These are phyloP conservation scores for Saccopteryx leptura DNA, from an alignment of 2,113 vertebrate species.

Conservation along the genomic window DNA sequence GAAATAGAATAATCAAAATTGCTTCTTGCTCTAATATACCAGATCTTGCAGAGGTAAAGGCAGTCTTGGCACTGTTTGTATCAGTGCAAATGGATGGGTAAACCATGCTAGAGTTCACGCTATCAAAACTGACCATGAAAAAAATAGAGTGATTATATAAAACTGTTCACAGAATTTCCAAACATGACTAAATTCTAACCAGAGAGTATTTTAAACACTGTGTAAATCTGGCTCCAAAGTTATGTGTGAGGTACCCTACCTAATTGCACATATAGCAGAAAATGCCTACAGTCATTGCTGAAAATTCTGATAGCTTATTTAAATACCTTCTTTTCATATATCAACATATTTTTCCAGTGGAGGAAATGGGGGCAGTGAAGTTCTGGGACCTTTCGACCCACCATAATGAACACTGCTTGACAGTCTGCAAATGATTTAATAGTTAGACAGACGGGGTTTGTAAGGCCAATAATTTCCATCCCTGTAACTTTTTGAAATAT, in stretches of 20 bases:
- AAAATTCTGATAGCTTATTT: constrained; percentile 45
- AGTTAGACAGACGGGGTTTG: constrained; percentile 61
- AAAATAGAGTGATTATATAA: not conserved
- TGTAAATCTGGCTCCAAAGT: not conserved
- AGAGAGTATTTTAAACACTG: constrained; percentile 22
- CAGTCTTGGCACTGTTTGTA: not conserved
- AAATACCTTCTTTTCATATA: constrained; percentile 61
- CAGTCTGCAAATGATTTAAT: constrained; percentile 78
- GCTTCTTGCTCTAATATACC: not conserved
- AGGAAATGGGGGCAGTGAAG: constrained; percentile 41
- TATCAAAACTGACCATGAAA: not conserved
- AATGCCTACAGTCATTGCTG: constrained; percentile 57
- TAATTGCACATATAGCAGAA: constrained; percentile 41
- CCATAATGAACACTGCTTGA: constrained; percentile 49
- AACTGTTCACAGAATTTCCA: not conserved
- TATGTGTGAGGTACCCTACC: not conserved
- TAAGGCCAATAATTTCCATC: constrained; percentile 66
- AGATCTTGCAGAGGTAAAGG: not conserved
- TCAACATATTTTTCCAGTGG: constrained; percentile 64
- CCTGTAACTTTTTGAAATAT: constrained; percentile 63
- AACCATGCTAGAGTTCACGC: not conserved
- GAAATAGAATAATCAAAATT: not conserved
- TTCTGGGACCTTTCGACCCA: constrained; percentile 61
- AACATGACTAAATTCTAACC: constrained; percentile 37
- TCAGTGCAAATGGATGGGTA: not conserved